Evolutionary conservation across 1,140 invertebrate genomes (phyloP).

Genomic region (Cotesia vestalis): DNA sequence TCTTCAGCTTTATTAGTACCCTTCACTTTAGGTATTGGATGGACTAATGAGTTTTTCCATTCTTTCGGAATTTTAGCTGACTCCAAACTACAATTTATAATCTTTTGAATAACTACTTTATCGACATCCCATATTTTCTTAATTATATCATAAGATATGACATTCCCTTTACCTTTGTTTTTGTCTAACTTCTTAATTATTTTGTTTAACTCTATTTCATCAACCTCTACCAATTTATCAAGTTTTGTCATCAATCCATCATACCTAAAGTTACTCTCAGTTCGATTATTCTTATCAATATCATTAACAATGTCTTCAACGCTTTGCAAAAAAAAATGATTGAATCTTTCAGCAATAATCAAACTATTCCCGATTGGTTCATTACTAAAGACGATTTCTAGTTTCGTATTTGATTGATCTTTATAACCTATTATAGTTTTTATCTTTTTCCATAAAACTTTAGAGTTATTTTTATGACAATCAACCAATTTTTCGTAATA

Average conservation of each 20-base stretch:
- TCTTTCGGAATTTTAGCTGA: conserved; percentile 15
- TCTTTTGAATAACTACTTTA: not conserved
- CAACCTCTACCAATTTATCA: not conserved
- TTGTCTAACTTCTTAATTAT: conserved; percentile 1
- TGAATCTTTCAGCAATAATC: no score
- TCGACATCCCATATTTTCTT: not conserved
- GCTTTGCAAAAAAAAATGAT: no score
- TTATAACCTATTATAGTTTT: conserved; percentile 20
- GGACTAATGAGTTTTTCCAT: conserved; percentile 41
- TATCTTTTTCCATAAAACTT: conserved; percentile 22
- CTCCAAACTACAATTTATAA: no score
- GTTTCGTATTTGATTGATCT: not conserved
- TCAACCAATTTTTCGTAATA: conserved; percentile 16
- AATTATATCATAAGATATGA: conserved; percentile 4
- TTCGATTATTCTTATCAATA: not conserved
- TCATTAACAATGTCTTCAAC: no score
- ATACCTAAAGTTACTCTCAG: not conserved
- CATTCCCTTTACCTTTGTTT: conserved; percentile 11
- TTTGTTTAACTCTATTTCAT: not conserved
- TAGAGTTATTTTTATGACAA: not conserved
- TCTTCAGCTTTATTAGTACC: conserved; percentile 38
- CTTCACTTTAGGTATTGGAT: conserved; percentile 40
- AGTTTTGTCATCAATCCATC: not conserved
- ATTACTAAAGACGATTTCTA: not conserved
- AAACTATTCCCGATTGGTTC: no score